A percentile compares a stretch with the other conserved stretches of the same genome.
These are phyloP conservation scores for Tiliacea aurago DNA, from an alignment of 2,888 invertebrate species.

Conservation along the genomic window DNA sequence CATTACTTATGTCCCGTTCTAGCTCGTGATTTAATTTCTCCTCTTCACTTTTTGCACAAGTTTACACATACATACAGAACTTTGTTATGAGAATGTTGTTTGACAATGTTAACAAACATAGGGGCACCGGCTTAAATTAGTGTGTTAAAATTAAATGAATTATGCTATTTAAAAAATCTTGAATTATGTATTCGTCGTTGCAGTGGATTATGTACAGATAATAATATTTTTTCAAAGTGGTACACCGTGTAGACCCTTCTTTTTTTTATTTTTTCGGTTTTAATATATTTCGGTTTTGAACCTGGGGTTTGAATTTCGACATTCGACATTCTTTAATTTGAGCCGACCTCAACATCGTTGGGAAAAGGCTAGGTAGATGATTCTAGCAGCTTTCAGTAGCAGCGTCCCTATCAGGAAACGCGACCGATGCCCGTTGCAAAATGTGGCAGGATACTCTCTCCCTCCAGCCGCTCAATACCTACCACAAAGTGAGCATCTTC, in stretches of 20 bases:
- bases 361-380: no score
- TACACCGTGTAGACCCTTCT: neutral
- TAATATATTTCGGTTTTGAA: neutral
- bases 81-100: neutral
- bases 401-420: neutral
- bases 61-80: conserved; percentile 3
- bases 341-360: no score
- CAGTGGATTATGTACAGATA: neutral
- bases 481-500: neutral
- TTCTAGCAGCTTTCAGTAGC: neutral
- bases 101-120: conserved; percentile 5
- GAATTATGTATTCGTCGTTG: neutral
- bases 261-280: no score
- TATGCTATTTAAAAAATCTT: neutral
- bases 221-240: neutral
- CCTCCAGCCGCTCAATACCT: neutral
- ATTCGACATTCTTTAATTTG: no score
- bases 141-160: conserved; percentile 3
- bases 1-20: neutral
- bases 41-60: conserved; percentile 18
- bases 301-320: neutral
- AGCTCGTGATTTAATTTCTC: neutral
- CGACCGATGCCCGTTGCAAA: neutral
- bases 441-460: neutral
- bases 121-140: neutral